Base-by-base conservation (phyloP, 1,140 invertebrate genomes). In the Adelges cooleyi region DNA sequence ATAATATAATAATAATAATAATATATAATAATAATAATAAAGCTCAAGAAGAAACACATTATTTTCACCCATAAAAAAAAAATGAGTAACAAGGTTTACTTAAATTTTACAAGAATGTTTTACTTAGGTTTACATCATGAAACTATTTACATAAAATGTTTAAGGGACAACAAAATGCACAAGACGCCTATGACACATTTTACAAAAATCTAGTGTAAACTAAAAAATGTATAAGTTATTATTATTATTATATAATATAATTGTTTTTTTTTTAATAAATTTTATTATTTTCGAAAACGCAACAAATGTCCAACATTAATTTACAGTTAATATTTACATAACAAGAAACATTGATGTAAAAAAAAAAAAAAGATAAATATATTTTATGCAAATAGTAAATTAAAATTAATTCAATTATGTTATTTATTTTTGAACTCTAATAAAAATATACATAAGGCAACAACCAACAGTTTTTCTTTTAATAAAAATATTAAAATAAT, bases 261-360 rank as follows among this genome's bases (percentile, higher is more conserved):
- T 48, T 20, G 2, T 23, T 23, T 48, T 11, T n/a, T 46, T 59
- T 59, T 46, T 25, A 44, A 44, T 25, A 56, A 33, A 27, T 48
- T 62, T 27, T 44, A 42, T 44, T 25, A 11, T 59, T 62, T 62
- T 62, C 46, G 42, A 62, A 62, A 62, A 62, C 56, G 56, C 56
- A 62, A 62, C 56, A 62, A 62, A 62, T 62, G 56, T 62, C n/a
- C 42, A 62, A 62, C 56, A 62, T 62, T 62, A 62, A 29, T 33
- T 62, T 62, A 62, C 56, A 62, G n/a, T 48, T 48, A 59, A n/a
- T 62, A 62, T 62, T 62, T 62, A 62, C 56, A 62, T 62, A 62
- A 62, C 56, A 62, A 62, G 56, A 62, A 62, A 62, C 56, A 62
- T 48, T 48, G 42, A 62, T 33, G 56, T 48, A 62, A 46, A 62